Conservation (phyloP, 2,888 invertebrate genomes). For the Blera fallax region DNA sequence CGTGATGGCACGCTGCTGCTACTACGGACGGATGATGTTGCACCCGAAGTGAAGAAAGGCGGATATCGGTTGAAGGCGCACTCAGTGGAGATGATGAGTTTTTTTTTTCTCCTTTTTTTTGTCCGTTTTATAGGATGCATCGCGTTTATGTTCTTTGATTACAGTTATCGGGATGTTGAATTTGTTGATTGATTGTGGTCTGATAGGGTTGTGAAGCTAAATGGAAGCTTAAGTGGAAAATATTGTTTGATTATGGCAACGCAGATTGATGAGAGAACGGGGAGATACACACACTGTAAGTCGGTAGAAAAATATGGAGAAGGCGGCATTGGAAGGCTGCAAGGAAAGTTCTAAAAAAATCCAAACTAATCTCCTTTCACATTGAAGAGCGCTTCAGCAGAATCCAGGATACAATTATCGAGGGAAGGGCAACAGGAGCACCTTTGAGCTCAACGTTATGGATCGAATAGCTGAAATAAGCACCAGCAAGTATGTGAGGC, state of each 20-base stretch:
- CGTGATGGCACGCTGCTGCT: conserved; percentile 58
- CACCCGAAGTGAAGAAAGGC: conserved; percentile 36
- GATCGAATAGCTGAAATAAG: too few relatives aligned
- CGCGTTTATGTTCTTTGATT: conserved; percentile 58
- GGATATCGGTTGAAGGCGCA: conserved; percentile 15
- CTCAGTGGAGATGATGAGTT: conserved; percentile 23
- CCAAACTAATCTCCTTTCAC: too few relatives aligned
- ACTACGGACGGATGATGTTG: conserved; percentile 27
- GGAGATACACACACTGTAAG: neutral
- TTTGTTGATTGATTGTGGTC: conserved; percentile 62
- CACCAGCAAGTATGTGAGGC: too few relatives aligned
- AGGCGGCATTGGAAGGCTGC: neutral
- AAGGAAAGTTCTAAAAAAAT: too few relatives aligned
- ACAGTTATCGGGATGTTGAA: conserved; percentile 61
- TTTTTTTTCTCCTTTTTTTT: neutral
- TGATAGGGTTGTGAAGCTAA: conserved; percentile 48
- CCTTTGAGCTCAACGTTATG: too few relatives aligned
- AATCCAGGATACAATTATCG: too few relatives aligned
- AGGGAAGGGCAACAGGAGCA: too few relatives aligned
- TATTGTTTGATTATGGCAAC: conserved; percentile 42
- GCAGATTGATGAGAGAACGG: neutral
- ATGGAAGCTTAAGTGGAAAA: conserved; percentile 65
- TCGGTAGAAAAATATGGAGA: neutral
- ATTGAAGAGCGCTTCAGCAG: too few relatives aligned
- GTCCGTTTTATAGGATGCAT: conserved; percentile 4